Evolutionary conservation across 1,140 invertebrate genomes (phyloP).

Genomic region (Neotoxoptera formosana): DNA sequence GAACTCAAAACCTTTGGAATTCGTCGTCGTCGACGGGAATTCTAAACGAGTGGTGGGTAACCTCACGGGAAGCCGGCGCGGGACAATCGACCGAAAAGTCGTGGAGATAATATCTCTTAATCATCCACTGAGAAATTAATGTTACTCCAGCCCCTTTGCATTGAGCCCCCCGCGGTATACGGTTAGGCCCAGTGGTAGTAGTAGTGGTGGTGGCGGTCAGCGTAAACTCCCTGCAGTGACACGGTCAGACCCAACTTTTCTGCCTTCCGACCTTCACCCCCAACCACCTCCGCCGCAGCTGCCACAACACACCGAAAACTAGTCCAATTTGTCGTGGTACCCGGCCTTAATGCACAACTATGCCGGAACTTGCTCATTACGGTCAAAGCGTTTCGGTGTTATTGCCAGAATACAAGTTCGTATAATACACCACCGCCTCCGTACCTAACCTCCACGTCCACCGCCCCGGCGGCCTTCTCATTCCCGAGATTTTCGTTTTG

Average conservation of each 20-base stretch:
- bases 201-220: not conserved
- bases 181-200: not conserved
- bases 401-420: slow-evolving; percentile 28
- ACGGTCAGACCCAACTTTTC: not conserved
- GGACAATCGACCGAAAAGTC: not conserved
- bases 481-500: not conserved
- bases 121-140: slow-evolving; percentile 20
- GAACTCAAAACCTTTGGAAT: not conserved
- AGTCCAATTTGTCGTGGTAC: slow-evolving; percentile 26
- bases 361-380: slow-evolving; percentile 23
- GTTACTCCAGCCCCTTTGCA: not conserved
- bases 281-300: not conserved
- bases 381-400: slow-evolving; percentile 30
- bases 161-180: not conserved
- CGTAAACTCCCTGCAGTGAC: not conserved
- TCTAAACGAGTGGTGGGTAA: not conserved
- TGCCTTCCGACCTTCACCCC: not conserved
- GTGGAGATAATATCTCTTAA: slow-evolving; percentile 16
- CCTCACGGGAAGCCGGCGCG: not conserved
- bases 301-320: not conserved
- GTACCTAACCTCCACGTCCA: not conserved
- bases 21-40: not conserved
- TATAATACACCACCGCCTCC: not conserved
- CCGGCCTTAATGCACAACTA: slow-evolving; percentile 14
- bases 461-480: not conserved